Percentiles rank a stretch among this genome's conserved stretches.
These are phyloP conservation scores for Cladopsammia gracilis DNA, from an alignment of 64 coral and sea anemone species.

Conservation along the genomic window DNA sequence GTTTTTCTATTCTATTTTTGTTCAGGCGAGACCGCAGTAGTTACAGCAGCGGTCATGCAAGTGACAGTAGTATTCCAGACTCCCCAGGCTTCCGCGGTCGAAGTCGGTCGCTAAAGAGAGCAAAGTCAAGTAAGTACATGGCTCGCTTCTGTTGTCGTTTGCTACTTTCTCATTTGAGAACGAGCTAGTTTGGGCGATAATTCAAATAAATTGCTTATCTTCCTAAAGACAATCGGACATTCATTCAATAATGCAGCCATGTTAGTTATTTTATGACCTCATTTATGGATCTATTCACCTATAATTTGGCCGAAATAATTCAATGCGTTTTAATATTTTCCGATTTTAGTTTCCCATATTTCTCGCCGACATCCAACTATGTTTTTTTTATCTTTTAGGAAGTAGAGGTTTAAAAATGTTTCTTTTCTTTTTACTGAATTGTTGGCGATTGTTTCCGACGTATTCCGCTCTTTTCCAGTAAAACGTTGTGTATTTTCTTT, in stretches of 20 bases:
- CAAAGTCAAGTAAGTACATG: conserved; percentile 75
- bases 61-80: conserved; percentile 89
- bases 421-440: too few relatives aligned
- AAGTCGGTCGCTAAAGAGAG: conserved; percentile 64
- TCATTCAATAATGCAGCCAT: background rate
- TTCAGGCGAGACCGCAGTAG: conserved; percentile 76
- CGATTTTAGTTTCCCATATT: too few relatives aligned
- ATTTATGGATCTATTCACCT: too few relatives aligned
- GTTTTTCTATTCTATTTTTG: background rate
- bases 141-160: background rate
- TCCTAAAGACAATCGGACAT: background rate
- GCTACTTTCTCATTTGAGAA: too few relatives aligned
- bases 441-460: background rate
- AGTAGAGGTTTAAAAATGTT: too few relatives aligned
- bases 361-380: too few relatives aligned
- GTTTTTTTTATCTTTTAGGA: too few relatives aligned
- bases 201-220: background rate
- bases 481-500: background rate
- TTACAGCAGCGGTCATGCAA: conserved; percentile 92
- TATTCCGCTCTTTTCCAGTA: background rate
- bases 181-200: too few relatives aligned
- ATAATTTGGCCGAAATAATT: too few relatives aligned
- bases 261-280: too few relatives aligned
- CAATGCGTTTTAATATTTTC: too few relatives aligned
- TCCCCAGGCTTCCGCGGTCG: conserved; percentile 76